phyloP scores from a whole-genome alignment of 1,140 invertebrate genomes.

The Probaryconus sp. region DNA sequence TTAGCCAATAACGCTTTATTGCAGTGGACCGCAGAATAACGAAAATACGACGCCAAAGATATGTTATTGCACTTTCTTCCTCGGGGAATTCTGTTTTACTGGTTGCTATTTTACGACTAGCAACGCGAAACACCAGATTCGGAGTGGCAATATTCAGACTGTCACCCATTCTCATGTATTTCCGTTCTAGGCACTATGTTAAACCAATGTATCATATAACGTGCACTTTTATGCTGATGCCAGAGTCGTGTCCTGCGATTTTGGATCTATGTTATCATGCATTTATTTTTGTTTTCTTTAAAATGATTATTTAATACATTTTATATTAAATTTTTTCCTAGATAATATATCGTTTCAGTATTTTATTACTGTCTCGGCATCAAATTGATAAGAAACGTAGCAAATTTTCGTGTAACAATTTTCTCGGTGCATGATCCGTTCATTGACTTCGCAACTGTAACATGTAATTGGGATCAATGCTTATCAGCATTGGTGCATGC shows the following conservation, averaged over 20 bases:
- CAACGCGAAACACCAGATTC: conserved; percentile 7
- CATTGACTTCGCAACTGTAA: conserved; percentile 64
- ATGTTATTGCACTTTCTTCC: conserved; percentile 8
- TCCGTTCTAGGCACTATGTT: neutral
- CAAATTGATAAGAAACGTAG: no score
- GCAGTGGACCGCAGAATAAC: neutral
- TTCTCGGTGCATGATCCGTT: conserved; percentile 72
- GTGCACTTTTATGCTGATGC: conserved; percentile 17
- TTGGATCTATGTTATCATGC: conserved; percentile 9
- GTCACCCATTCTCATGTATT: conserved; percentile 4
- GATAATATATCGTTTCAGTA: no score
- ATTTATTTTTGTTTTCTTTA: no score
- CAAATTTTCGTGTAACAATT: no score
- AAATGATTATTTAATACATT: no score
- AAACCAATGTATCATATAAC: conserved; percentile 14
- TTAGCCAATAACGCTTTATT: neutral
- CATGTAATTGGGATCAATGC: conserved; percentile 76
- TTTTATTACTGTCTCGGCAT: no score
- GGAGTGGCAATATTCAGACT: conserved; percentile 5
- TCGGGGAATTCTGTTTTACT: conserved; percentile 20
- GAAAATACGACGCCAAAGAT: conserved; percentile 13
- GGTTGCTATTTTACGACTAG: conserved; percentile 13
- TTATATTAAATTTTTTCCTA: no score
- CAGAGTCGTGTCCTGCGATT: neutral
- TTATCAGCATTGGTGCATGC: conserved; percentile 73